These are phyloP conservation scores for Crambe crambe DNA, from an alignment of 37 sponge, comb jelly and placozoan species.

Conservation along the genomic window DNA sequence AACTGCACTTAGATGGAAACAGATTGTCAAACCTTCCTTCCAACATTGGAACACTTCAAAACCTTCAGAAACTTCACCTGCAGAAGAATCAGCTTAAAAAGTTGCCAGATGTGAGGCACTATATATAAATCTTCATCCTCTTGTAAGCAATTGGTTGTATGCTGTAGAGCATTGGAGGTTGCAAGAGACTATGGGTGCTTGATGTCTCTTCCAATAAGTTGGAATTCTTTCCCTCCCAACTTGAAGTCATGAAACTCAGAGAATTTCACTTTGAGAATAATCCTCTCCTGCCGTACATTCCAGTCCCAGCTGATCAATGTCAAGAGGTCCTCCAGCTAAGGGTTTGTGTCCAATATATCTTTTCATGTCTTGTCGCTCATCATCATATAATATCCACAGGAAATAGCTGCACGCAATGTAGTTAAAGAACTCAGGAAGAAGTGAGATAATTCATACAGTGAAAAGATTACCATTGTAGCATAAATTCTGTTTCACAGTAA, in stretches of 20 bases:
- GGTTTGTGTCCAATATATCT: slow-evolving; percentile 3
- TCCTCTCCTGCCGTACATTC: slow-evolving; percentile 61
- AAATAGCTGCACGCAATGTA: slow-evolving; percentile 21
- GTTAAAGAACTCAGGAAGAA: slow-evolving; percentile 20
- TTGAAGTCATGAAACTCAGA: slow-evolving; percentile 1
- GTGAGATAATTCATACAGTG: slow-evolving; percentile 10
- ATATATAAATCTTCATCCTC: too few species aligned
- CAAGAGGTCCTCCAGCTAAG: slow-evolving; percentile 49
- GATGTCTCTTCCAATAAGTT: background rate
- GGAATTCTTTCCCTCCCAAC: background rate
- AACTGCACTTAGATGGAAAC: background rate
- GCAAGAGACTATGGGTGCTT: background rate
- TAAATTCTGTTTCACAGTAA: slow-evolving; percentile 18
- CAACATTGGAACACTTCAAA: background rate
- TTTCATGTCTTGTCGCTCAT: background rate
- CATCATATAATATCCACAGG: too few species aligned
- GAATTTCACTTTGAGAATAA: slow-evolving; percentile 67
- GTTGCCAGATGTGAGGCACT: background rate
- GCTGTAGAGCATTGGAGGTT: background rate
- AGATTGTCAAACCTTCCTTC: background rate
- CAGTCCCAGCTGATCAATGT: slow-evolving; percentile 60
- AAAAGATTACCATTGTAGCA: background rate
- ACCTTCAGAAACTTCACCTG: background rate
- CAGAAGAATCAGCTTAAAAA: background rate
- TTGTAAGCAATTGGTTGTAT: background rate